Evolutionary conservation across 2,888 invertebrate species (phyloP).

Genomic region (Euspilapteryx auroguttella): DNA sequence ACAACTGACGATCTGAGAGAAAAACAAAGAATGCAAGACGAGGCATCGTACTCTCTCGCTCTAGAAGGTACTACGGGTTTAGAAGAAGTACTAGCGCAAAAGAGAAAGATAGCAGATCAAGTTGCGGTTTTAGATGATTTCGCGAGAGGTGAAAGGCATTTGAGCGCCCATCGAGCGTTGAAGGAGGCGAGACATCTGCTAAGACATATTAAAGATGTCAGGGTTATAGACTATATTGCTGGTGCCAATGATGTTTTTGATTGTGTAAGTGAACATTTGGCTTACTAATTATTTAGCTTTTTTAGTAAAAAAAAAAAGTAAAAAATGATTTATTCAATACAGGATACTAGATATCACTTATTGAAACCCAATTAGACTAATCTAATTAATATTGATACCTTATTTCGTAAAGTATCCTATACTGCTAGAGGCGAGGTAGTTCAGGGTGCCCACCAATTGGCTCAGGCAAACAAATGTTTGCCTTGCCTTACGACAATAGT

Average conservation of each 20-base stretch:
- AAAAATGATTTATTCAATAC: too few species aligned
- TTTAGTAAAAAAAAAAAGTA: too few species aligned
- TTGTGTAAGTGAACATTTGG: constrained; percentile 23
- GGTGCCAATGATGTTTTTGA: constrained; percentile 41
- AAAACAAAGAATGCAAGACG: constrained; percentile 20
- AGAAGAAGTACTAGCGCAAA: constrained; percentile 33
- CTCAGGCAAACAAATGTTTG: too few species aligned
- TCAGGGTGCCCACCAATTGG: too few species aligned
- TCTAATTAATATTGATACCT: too few species aligned
- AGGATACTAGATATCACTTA: too few species aligned
- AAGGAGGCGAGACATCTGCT: constrained; percentile 43
- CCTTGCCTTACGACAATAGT: too few species aligned
- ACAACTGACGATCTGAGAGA: constrained; percentile 25
- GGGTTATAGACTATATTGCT: constrained; percentile 32
- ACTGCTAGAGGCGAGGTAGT: too few species aligned
- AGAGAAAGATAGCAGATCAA: constrained; percentile 26
- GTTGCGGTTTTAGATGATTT: constrained; percentile 52
- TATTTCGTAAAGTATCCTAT: too few species aligned
- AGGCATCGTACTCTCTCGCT: constrained; percentile 28
- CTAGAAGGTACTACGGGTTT: constrained; percentile 40
- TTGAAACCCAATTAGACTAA: too few species aligned
- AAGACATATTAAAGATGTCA: constrained; percentile 32
- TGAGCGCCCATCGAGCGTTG: constrained; percentile 41
- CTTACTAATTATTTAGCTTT: too few species aligned
- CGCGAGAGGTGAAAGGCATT: constrained; percentile 40